Conservation (phyloP, 2,113 vertebrate genomes). For the Cryptomyrus ogoouensis region DNA sequence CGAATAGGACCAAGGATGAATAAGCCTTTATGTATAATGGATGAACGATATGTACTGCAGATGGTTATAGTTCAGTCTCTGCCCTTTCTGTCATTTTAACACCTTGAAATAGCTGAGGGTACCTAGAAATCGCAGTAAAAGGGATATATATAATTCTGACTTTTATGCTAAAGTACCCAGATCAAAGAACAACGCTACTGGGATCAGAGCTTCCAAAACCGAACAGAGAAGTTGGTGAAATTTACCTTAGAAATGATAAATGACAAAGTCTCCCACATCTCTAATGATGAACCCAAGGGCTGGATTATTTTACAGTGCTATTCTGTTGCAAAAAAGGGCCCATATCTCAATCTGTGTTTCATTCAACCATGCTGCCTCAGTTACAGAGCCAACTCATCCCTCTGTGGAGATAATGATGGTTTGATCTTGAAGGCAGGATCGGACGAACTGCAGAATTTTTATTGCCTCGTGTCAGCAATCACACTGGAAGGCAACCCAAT, state of each 20-base stretch:
- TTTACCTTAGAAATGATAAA: slow-evolving; percentile 4
- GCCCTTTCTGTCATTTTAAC: slow-evolving; percentile 7
- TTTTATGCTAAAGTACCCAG: background rate
- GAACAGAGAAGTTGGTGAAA: background rate
- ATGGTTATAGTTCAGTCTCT: background rate
- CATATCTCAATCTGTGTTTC: background rate
- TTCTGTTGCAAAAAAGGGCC: background rate
- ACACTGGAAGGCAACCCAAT: background rate
- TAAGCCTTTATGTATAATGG: background rate
- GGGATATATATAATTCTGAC: slow-evolving; percentile 1
- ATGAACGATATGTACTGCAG: background rate
- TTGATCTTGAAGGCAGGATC: background rate
- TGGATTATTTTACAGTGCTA: background rate
- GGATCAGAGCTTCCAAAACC: background rate
- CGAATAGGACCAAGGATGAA: background rate
- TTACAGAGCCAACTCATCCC: background rate
- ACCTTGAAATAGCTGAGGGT: background rate
- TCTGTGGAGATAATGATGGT: background rate
- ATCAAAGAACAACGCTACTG: background rate
- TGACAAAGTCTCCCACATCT: background rate
- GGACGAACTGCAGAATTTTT: background rate
- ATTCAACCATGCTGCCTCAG: background rate
- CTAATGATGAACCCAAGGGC: slow-evolving; percentile 6
- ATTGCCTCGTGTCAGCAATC: background rate
- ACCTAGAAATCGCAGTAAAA: background rate